A percentile compares a stretch with the other conserved stretches of the same genome.
phyloP scores from a whole-genome alignment of 2,888 invertebrate genomes.

The Pterobdella sp. region DNA sequence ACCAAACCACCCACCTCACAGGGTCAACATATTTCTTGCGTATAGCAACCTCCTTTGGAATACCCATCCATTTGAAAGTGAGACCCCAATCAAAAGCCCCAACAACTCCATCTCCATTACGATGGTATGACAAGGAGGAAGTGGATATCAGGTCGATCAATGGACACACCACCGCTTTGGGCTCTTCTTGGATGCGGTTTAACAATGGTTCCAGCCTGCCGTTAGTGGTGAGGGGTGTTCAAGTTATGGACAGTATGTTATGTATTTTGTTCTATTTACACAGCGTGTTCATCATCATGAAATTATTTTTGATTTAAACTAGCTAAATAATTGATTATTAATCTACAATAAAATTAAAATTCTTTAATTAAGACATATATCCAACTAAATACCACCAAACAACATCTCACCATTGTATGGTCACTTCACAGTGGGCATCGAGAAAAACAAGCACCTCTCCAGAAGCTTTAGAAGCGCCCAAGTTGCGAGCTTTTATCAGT shows the following conservation, averaged over 20 bases:
- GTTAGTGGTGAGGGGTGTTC: too few relatives aligned
- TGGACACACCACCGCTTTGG: conserved; percentile 24
- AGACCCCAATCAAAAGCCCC: conserved; percentile 23
- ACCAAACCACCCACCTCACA: conserved; percentile 9
- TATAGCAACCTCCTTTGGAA: neutral
- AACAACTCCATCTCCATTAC: conserved; percentile 16
- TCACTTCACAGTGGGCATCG: conserved; percentile 51
- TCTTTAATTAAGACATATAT: too few relatives aligned
- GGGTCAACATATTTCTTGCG: conserved; percentile 2
- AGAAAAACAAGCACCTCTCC: conserved; percentile 51
- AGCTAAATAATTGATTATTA: too few relatives aligned
- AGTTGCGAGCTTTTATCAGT: conserved; percentile 77
- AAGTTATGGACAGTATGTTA: too few relatives aligned
- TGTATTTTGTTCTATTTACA: too few relatives aligned
- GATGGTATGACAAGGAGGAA: neutral
- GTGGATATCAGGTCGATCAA: conserved; percentile 24
- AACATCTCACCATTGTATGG: conserved; percentile 46
- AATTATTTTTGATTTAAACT: too few relatives aligned
- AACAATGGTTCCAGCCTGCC: conserved; percentile 22
- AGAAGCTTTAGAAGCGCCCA: conserved; percentile 71
- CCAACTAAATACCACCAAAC: too few relatives aligned
- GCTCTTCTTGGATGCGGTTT: conserved; percentile 7
- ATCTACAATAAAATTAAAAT: too few relatives aligned
- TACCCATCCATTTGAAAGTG: conserved; percentile 9
- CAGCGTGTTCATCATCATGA: too few relatives aligned